These are phyloP conservation scores for Porites lobata DNA, from an alignment of 92 coral and sea anemone species.

Conservation along the genomic window DNA sequence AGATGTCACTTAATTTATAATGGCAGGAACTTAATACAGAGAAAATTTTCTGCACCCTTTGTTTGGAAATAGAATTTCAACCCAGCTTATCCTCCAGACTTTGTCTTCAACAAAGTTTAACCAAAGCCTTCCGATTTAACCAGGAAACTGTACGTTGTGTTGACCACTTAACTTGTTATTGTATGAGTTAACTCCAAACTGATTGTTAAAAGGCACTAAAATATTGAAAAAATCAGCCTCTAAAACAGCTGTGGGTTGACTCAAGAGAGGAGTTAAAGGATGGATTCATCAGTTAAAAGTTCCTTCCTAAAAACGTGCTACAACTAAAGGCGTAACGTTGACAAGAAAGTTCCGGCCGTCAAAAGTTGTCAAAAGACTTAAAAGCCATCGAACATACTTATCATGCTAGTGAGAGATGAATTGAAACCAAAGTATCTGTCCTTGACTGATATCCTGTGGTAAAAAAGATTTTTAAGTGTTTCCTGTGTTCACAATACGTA, in stretches of 20 bases:
- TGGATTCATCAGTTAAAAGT: not conserved
- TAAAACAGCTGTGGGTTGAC: not conserved
- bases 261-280: not conserved
- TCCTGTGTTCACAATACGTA: slow-evolving; percentile 26
- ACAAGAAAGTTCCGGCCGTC: slow-evolving; percentile 32
- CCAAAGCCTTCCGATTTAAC: too few species aligned
- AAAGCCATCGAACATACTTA: slow-evolving; percentile 27
- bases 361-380: slow-evolving; percentile 2
- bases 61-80: too few species aligned
- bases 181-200: not conserved
- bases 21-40: too few species aligned
- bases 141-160: too few species aligned
- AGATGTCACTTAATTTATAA: too few species aligned
- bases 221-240: not conserved
- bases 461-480: slow-evolving; percentile 9
- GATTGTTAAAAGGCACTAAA: not conserved
- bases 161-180: too few species aligned
- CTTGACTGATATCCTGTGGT: slow-evolving; percentile 22
- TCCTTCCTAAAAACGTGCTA: not conserved
- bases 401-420: slow-evolving; percentile 26
- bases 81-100: too few species aligned
- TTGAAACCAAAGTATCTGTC: slow-evolving; percentile 13
- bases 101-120: too few species aligned
- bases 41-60: too few species aligned
- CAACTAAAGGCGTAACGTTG: not conserved